phyloP scores from a whole-genome alignment of 1,140 invertebrate species.

The Leptopilina boulardi region DNA sequence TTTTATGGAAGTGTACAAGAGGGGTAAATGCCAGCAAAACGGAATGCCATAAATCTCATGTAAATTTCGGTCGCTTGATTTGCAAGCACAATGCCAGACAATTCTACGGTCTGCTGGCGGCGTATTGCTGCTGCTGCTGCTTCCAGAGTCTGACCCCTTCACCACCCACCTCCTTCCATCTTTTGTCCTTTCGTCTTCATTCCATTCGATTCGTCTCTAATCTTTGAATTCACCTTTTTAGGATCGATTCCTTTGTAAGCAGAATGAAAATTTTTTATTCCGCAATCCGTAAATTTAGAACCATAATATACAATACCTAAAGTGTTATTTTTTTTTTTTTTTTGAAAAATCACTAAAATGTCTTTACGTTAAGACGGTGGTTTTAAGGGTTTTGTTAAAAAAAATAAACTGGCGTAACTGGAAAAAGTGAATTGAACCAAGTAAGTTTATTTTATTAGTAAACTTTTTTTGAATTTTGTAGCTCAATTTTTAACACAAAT shows the following conservation, averaged over 20 bases:
- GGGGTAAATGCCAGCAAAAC: constrained; percentile 60
- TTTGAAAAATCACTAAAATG: no score
- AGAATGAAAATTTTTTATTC: constrained; percentile 11
- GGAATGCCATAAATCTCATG: constrained; percentile 74
- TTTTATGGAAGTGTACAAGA: constrained; percentile 34
- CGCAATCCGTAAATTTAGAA: not conserved
- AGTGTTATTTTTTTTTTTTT: no score
- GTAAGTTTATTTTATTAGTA: no score
- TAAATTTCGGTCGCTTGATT: constrained; percentile 73
- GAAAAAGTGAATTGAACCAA: no score
- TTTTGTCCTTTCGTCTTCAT: constrained; percentile 28
- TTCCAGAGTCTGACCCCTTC: constrained; percentile 37
- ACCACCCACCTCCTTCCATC: not conserved
- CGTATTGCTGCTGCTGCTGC: constrained; percentile 39
- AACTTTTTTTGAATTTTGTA: no score
- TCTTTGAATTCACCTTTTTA: not conserved
- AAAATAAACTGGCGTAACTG: no score
- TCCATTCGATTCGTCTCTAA: constrained; percentile 30
- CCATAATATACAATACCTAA: not conserved
- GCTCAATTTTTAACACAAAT: no score
- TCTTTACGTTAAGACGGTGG: no score
- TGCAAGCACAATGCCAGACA: constrained; percentile 73
- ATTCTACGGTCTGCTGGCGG: constrained; percentile 65
- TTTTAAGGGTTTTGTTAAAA: no score
- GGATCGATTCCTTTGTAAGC: constrained; percentile 13